Evolutionary conservation across 1,140 invertebrate genomes (phyloP), one percentile per base, ranked within the genome.

Genomic region (Apis florea): DNA sequence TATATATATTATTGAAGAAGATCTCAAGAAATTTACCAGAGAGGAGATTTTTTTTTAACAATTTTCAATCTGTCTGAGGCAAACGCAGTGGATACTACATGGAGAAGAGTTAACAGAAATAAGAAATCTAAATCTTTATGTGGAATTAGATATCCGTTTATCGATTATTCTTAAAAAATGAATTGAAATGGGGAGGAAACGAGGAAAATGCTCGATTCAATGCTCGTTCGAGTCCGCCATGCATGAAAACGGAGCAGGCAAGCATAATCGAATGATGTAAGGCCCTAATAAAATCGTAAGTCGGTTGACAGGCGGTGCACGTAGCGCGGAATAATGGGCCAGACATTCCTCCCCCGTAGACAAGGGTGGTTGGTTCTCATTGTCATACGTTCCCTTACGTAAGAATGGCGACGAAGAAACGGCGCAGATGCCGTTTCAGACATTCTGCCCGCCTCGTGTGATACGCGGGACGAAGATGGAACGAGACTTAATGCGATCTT

Each of bases 231-330:
- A 49, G 24, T 51, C 31, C 51, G 49, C 40, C 47, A 72, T 70
- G 85, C 83, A 77, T 87, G 82, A 81, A 87, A 87, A 87, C 54
- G 66, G 74, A 51, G 67, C 70, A 49, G 40, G 79, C 31, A 85
- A 90, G 82, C 84, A 90, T 90, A 93, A 93, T 93, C 91, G 91
- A 93, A 91, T 92, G 91, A 93, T 84, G 91, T 87, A 91, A 93
- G 90, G 91, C 89, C 90, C 90, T 93, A 93, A 93, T 93, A 93
- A 93, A 93, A 93, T 93, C 90, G 92, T 93, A 93, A 92, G 92
- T 93, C 91, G 91, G 87, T 89, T 91, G 91, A 92, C 90, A 92
- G 92, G 89, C 90, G 88, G 83, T 87, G 87, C 90, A 86, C 88
- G 70, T 73, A 85, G 82, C 59, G 77, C 85, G 83, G 83, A 86